phyloP scores from a whole-genome alignment of 2,113 vertebrate genomes.

The Phrynosoma platyrhinos region DNA sequence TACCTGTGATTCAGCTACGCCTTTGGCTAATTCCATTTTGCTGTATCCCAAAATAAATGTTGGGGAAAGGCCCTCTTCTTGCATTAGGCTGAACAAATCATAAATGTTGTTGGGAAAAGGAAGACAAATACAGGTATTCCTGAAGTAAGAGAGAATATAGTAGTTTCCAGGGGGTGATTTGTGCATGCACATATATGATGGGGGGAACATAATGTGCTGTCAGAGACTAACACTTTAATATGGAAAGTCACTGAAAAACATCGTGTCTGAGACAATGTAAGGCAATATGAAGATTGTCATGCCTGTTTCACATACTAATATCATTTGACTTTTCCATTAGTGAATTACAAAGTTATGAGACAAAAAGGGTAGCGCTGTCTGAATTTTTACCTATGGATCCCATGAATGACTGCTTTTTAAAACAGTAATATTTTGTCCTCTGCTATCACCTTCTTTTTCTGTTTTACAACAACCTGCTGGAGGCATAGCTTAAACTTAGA shows the following conservation, averaged over 20 bases:
- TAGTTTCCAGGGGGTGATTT: not conserved
- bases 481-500: not conserved
- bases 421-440: not conserved
- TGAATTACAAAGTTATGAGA: not conserved
- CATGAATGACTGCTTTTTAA: not conserved
- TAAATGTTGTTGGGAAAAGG: not conserved
- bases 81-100: not conserved
- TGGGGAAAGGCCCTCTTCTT: conserved; percentile 5
- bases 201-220: not conserved
- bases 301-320: not conserved
- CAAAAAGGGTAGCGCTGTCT: not conserved
- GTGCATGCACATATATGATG: not conserved
- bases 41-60: not conserved
- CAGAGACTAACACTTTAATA: not conserved
- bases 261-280: not conserved
- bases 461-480: not conserved
- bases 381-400: not conserved
- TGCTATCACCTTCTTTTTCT: not conserved
- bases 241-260: not conserved
- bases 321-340: not conserved
- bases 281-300: not conserved
- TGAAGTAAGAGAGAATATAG: not conserved
- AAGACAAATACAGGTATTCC: not conserved
- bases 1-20: conserved; percentile 59
- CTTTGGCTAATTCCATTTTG: conserved; percentile 58